Percentiles rank a stretch among this genome's conserved stretches.
Conservation (phyloP, 2,113 vertebrate genomes). For the Lagopus muta region DNA sequence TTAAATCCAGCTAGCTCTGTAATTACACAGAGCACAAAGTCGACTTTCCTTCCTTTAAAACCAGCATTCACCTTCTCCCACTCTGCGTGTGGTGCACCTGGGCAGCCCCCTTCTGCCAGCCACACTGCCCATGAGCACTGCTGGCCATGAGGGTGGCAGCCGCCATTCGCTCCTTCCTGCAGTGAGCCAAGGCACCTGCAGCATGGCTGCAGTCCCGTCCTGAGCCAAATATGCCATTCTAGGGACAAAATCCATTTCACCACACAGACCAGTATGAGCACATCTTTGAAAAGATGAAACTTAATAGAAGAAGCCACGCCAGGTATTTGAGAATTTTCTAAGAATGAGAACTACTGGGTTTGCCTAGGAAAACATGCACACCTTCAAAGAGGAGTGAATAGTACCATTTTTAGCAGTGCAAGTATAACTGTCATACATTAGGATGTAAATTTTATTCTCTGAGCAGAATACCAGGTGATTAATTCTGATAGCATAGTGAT, state of each 20-base stretch:
- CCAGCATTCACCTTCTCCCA: not conserved
- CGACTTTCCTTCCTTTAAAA: not conserved
- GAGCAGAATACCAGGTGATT: conserved; percentile 76
- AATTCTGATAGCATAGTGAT: conserved; percentile 75
- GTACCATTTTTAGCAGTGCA: not conserved
- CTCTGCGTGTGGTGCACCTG: not conserved
- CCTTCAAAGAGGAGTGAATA: not conserved
- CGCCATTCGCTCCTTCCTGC: not conserved
- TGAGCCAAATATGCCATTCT: not conserved
- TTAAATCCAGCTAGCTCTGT: not conserved
- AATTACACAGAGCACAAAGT: not conserved
- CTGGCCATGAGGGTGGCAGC: no score
- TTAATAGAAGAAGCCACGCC: not conserved
- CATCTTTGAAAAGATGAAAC: not conserved
- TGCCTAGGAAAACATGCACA: not conserved
- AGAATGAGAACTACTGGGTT: not conserved
- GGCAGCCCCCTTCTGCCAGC: not conserved
- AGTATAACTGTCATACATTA: conserved; percentile 66
- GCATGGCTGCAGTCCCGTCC: not conserved
- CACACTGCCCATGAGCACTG: not conserved
- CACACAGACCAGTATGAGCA: not conserved
- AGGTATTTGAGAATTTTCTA: not conserved
- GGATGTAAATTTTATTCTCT: conserved; percentile 81
- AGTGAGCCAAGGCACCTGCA: conserved; percentile 19
- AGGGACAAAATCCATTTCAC: not conserved